A percentile compares a stretch with the other conserved stretches of the same genome.
Evolutionary conservation across 2,888 invertebrate species (phyloP).

Genomic region (Parnassius apollo): DNA sequence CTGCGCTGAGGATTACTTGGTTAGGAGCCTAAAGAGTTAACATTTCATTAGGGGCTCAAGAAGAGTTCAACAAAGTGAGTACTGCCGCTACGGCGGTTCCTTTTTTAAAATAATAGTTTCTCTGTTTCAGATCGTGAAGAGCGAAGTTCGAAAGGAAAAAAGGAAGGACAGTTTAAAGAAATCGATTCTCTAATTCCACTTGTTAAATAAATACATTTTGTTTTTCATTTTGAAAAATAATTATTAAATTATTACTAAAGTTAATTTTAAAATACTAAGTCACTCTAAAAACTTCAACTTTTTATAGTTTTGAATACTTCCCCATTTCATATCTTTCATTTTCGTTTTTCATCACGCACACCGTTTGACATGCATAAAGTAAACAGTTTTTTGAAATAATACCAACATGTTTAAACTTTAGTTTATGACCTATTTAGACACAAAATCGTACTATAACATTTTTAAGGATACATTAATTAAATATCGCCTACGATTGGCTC

Average conservation of each 20-base stretch:
- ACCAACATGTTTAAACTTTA: too few species aligned
- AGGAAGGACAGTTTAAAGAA: constrained; percentile 8
- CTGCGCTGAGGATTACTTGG: constrained; percentile 61
- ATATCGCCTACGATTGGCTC: too few species aligned
- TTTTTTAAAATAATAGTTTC: constrained; percentile 38
- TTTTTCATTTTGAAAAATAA: too few species aligned
- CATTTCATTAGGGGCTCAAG: constrained; percentile 76
- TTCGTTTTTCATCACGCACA: constrained; percentile 10
- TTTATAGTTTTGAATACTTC: constrained; percentile 1
- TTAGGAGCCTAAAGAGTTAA: constrained; percentile 72
- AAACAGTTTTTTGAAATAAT: constrained; percentile 11
- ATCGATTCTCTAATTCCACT: background rate
- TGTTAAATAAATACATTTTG: too few species aligned
- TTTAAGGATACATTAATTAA: too few species aligned
- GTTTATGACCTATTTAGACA: too few species aligned
- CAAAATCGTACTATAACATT: too few species aligned
- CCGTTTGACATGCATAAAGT: constrained; percentile 13
- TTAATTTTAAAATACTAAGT: background rate
- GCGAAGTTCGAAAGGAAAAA: constrained; percentile 21
- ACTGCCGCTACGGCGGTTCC: constrained; percentile 41
- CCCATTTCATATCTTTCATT: constrained; percentile 13
- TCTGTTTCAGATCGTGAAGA: constrained; percentile 58
- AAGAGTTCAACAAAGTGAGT: constrained; percentile 79
- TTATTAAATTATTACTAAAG: background rate
- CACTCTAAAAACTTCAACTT: background rate